phyloP scores from a whole-genome alignment of 2,888 invertebrate genomes.

The Ormyrus thymus region DNA sequence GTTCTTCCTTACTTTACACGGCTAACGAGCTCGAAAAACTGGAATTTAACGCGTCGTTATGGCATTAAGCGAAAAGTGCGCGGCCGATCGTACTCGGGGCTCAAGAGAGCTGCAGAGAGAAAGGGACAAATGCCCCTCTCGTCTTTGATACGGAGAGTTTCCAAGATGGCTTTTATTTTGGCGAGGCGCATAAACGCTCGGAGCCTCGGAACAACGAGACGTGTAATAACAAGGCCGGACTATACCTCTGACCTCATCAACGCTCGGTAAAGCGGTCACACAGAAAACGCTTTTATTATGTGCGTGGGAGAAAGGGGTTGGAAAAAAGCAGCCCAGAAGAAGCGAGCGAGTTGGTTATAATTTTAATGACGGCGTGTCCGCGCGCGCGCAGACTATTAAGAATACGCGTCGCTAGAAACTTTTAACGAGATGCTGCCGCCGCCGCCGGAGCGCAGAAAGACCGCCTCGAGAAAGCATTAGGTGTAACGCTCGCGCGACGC shows the following conservation, averaged over 20 bases:
- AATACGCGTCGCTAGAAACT: slow-evolving; percentile 75
- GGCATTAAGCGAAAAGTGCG: background rate
- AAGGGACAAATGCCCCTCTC: no score
- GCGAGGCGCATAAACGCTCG: background rate
- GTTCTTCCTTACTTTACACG: background rate
- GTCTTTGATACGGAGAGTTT: no score
- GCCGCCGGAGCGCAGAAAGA: slow-evolving; percentile 21
- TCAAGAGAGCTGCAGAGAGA: no score
- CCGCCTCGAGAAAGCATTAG: slow-evolving; percentile 64
- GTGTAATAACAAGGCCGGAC: slow-evolving; percentile 25
- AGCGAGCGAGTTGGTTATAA: slow-evolving; percentile 69
- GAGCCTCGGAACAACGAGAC: slow-evolving; percentile 5
- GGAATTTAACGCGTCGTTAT: no score
- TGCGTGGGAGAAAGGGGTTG: slow-evolving; percentile 53
- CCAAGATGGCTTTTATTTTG: no score
- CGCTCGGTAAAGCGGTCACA: slow-evolving; percentile 63
- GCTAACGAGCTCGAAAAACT: no score
- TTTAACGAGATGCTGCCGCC: slow-evolving; percentile 72
- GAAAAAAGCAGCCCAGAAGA: slow-evolving; percentile 34
- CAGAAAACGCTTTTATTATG: slow-evolving; percentile 56
- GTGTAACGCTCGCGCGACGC: no score
- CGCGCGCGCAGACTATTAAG: slow-evolving; percentile 75
- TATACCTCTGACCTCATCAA: slow-evolving; percentile 57
- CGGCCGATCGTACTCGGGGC: background rate
- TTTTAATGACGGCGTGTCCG: slow-evolving; percentile 75